phyloP scores from a whole-genome alignment of 2,797 vertebrate species.

The Glyptemys insculpta region DNA sequence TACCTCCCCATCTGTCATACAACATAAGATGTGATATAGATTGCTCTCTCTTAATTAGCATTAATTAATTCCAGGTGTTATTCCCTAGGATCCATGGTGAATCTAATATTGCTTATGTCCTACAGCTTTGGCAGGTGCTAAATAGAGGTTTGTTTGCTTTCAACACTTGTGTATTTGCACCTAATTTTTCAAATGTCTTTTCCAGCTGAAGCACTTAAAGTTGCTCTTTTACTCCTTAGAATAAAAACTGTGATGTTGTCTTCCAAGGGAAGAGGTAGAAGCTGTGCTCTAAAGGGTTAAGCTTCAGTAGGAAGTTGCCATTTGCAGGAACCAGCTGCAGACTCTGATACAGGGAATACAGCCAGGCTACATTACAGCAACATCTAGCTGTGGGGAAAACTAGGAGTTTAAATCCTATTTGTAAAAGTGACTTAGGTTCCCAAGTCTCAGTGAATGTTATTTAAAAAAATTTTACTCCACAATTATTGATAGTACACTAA shows the following conservation, averaged over 20 bases:
- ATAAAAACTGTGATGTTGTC: background rate
- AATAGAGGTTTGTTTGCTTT: background rate
- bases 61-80: conserved; percentile 44
- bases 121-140: conserved; percentile 30
- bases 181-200: background rate
- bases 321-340: background rate
- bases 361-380: background rate
- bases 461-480: background rate
- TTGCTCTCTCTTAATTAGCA: background rate
- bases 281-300: background rate
- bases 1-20: background rate
- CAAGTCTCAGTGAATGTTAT: background rate
- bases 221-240: background rate
- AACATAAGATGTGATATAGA: background rate
- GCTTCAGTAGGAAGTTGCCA: background rate
- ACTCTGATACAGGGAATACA: background rate
- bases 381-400: background rate
- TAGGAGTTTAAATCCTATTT: background rate
- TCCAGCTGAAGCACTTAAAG: background rate
- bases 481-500: background rate
- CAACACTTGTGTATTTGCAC: background rate
- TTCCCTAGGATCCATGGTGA: background rate
- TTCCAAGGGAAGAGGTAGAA: background rate
- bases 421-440: background rate
- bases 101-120: conserved; percentile 22